A percentile compares a stretch with the other conserved stretches of the same genome.
These are phyloP conservation scores for Synanthedon vespiformis DNA, from an alignment of 2,888 invertebrate genomes.

Conservation along the genomic window DNA sequence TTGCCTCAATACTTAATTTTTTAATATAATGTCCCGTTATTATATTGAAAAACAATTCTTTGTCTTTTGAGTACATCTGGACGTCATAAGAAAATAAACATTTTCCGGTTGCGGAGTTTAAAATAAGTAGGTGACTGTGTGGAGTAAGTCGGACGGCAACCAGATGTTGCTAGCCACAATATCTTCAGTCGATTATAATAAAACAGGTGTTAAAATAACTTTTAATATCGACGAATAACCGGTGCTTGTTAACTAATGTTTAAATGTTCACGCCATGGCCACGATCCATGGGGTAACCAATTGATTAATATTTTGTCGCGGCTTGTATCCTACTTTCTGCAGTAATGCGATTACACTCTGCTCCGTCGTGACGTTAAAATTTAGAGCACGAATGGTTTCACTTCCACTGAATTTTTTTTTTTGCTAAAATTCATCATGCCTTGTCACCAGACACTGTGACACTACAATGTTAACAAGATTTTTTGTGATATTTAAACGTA, in stretches of 20 bases:
- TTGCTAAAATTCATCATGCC: constrained; percentile 13
- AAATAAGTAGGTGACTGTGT: constrained; percentile 16
- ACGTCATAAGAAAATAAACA: constrained; percentile 29
- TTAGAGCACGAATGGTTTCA: constrained; percentile 34
- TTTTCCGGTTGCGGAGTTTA: constrained; percentile 35
- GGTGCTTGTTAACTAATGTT: not conserved
- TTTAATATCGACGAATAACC: not conserved
- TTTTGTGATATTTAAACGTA: not conserved
- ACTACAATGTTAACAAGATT: not conserved
- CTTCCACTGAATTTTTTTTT: constrained; percentile 17
- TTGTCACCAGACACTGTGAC: not conserved
- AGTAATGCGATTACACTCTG: constrained; percentile 14
- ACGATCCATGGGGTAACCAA: not conserved
- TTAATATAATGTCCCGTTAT: too few species aligned
- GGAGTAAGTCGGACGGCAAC: constrained; percentile 12
- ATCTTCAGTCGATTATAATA: not conserved
- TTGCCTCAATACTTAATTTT: too few species aligned
- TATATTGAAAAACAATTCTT: constrained; percentile 6
- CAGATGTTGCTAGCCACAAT: not conserved
- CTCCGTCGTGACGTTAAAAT: constrained; percentile 23
- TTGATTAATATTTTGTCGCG: constrained; percentile 3
- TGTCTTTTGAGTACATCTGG: constrained; percentile 29
- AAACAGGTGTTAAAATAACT: not conserved
- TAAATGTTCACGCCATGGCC: constrained; percentile 2
- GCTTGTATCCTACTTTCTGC: constrained; percentile 13